A percentile compares a stretch with the other conserved stretches of the same genome.
Evolutionary conservation across 92 coral and sea anemone genomes (phyloP).

Genomic region (Epizoanthus scotinus): DNA sequence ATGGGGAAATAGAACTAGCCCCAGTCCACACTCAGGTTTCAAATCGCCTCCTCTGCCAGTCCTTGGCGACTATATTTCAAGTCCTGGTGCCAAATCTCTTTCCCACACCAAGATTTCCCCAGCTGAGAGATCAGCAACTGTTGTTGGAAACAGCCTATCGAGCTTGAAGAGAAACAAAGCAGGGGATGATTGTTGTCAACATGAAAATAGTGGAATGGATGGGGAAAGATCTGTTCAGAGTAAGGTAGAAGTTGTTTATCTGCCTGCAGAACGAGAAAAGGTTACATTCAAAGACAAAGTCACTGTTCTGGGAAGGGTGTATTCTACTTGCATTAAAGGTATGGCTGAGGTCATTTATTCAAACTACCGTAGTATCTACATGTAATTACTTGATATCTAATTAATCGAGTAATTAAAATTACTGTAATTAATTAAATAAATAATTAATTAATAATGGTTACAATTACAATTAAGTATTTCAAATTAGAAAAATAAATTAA

Average conservation of each 20-base stretch:
- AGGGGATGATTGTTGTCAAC: not conserved
- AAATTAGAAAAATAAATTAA: no score
- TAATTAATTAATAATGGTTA: no score
- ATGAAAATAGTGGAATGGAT: not conserved
- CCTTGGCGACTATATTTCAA: constrained; percentile 69
- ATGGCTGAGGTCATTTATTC: not conserved
- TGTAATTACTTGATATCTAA: no score
- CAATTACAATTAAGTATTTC: no score
- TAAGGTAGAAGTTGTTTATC: not conserved
- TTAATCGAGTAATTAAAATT: no score
- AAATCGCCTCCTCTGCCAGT: constrained; percentile 68
- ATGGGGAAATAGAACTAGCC: constrained; percentile 65
- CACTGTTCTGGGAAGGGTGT: constrained; percentile 58
- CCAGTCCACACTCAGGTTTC: constrained; percentile 51
- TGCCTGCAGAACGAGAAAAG: constrained; percentile 51
- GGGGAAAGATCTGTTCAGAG: not conserved
- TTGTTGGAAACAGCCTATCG: not conserved
- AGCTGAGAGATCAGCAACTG: constrained; percentile 24
- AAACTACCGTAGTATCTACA: no score
- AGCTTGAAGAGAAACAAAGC: constrained; percentile 10
- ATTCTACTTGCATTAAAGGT: constrained; percentile 72
- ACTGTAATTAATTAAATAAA: no score
- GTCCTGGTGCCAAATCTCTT: constrained; percentile 3
- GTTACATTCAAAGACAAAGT: constrained; percentile 60
- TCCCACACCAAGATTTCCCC: constrained; percentile 33